Base-by-base conservation (phyloP, 2,888 invertebrate species). In the Rhogogaster chlorosoma region DNA sequence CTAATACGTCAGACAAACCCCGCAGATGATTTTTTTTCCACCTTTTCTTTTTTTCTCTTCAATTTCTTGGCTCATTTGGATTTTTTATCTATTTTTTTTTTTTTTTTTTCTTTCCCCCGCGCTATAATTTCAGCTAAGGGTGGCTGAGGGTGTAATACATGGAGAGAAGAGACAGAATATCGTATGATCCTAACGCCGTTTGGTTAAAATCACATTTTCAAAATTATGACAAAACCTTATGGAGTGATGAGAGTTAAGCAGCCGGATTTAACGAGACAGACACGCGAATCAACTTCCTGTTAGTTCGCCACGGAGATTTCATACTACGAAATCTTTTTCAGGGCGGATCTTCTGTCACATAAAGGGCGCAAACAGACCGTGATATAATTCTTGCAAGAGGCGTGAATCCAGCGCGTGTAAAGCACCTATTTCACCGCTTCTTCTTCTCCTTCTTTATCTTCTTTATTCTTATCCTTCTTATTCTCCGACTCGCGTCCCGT, bases 331-430 rank as follows among this genome's bases (percentile, higher is more conserved):
- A 67, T 22, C 15, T 67, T 26, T 29, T 36, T 18, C 7, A 10
- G 26, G 67, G 26, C 5, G 26, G 6, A 22, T 67, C 32, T 18
- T 6, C 3, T 6, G 29, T 2, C 45, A 26, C 45, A 26, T 77
- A 49, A 32, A 53, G 53, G 32, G 78, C n/a, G 78, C 53, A 78
- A 78, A 78, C 78, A 78, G 49, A 78, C 78, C 78, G 78, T 78
- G 78, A 78, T 78, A 78, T 53, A 57, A 78, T 78, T 78, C 53
- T 57, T 7, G 53, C 36, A 80, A 32, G 36, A n/a, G 38, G 70
- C 18, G 36, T 70, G 18, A 71, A 29, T 36, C 36, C 36, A n/a
- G 38, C 15, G 70, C 36, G n/a, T 70, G 36, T 18, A 10, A 61
- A 61, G 61, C 22, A 61, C 61, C 61, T 61, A 61, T 70, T 70